Base-by-base conservation (phyloP, 2,797 vertebrate species). In the Paedocypris micromegethes region DNA sequence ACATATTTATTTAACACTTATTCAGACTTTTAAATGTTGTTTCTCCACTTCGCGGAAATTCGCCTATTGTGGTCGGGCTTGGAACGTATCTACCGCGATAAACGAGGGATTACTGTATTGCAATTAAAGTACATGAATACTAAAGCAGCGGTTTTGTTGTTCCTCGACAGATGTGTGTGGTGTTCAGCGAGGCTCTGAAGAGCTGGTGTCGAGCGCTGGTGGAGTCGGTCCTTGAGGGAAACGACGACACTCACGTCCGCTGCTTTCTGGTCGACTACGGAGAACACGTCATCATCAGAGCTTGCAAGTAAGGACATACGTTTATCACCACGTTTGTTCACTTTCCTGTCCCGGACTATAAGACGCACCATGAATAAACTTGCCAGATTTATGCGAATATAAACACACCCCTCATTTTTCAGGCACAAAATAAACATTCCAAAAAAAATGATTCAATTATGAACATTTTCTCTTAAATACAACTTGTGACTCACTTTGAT, bases 231-330 rank as follows among this genome's bases (percentile, higher is more conserved):
- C 59, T 83, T 2, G 37, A 46, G 47, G 82, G 84, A 51, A 70
- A 79, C 0, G 43, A 49, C 6, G 75, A 66, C 38, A 62, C 46
- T 52, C 78, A 74, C 7, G 87, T 68, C 9, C 68, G 58, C 48
- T 91, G 88, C 74, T 68, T 86, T 54, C 81, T 90, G 52, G 84
- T 89, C 0, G 90, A 91, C 80, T 72, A 88, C 0, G 90, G 84
- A 66, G 85, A 89, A n/a, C 75, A 37, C 1, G 58, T 90, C 1
- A 3, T 86, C 2, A 70, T 86, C 41, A 44, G 70, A 41, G 78
- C 69, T 6, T 77, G 87, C 8, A 66, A 84, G 90, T 90, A 85
- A 6, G 68, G 3, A 39, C 5, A 1, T 23, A 23, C 23, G 23
- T 23, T 23, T 23, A 23, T 23, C 23, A 23, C 23, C 23, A 1